Evolutionary conservation across 1,140 invertebrate genomes (phyloP).

Genomic region (Sogatella furcifera): DNA sequence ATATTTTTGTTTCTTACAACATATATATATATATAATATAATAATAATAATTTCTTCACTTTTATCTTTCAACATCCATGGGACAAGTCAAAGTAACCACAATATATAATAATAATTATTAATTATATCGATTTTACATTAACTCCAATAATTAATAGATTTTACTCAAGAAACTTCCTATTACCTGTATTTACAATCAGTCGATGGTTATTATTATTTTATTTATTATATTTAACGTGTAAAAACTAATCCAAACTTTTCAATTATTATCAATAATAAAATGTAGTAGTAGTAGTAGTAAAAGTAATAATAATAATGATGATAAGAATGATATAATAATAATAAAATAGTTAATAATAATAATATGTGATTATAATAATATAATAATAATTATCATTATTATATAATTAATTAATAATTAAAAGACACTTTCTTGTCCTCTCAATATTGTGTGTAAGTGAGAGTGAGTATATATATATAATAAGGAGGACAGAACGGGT

Average conservation of each 20-base stretch:
- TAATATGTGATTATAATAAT: slow-evolving; percentile 14
- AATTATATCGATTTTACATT: slow-evolving; percentile 5
- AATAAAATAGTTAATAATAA: slow-evolving; percentile 14
- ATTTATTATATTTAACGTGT: slow-evolving; percentile 11
- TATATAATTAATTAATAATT: slow-evolving; percentile 18
- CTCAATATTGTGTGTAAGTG: slow-evolving; percentile 13
- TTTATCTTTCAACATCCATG: slow-evolving; percentile 22
- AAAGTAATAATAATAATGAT: slow-evolving; percentile 13
- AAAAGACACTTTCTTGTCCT: slow-evolving; percentile 24
- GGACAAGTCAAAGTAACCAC: slow-evolving; percentile 27
- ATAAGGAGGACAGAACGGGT: slow-evolving; percentile 8
- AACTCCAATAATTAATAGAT: slow-evolving; percentile 14
- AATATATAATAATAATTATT: slow-evolving; percentile 22
- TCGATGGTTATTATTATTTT: slow-evolving; percentile 21
- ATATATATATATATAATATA: slow-evolving; percentile 15
- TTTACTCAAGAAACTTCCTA: slow-evolving; percentile 27
- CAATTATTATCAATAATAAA: slow-evolving; percentile 5
- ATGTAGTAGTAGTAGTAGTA: slow-evolving; percentile 11
- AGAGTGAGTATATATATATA: not conserved
- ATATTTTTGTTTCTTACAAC: slow-evolving; percentile 13
- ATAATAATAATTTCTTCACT: slow-evolving; percentile 16
- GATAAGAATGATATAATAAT: slow-evolving; percentile 11
- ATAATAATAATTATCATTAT: not conserved
- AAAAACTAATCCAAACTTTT: slow-evolving; percentile 16
- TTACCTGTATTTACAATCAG: slow-evolving; percentile 29